Percentiles rank a stretch among this genome's conserved stretches.
These are phyloP conservation scores for Metalampra italica DNA, from an alignment of 2,888 invertebrate species.

Conservation along the genomic window DNA sequence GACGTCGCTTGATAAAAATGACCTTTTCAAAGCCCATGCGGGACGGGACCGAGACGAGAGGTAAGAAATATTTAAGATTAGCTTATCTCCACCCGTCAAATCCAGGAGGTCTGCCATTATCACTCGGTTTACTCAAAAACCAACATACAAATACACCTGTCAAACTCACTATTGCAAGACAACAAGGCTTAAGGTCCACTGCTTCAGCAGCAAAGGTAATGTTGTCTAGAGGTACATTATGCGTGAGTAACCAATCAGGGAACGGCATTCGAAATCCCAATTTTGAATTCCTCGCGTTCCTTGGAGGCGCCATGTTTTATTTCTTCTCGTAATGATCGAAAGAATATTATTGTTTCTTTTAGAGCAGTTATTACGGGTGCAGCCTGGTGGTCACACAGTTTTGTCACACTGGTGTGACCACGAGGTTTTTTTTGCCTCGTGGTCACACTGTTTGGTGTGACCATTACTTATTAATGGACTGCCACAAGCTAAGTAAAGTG, in stretches of 20 bases:
- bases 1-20: not conserved
- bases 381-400: too few relatives aligned
- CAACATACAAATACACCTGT: constrained; percentile 1
- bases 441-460: too few relatives aligned
- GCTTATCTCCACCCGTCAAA: constrained; percentile 8
- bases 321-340: constrained; percentile 23
- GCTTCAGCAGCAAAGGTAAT: not conserved
- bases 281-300: constrained; percentile 27
- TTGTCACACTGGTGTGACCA: too few relatives aligned
- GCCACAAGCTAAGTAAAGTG: too few relatives aligned
- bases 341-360: too few relatives aligned
- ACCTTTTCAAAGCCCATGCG: constrained; percentile 8
- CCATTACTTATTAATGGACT: too few relatives aligned
- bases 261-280: constrained; percentile 23
- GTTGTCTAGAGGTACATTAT: constrained; percentile 16
- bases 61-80: constrained; percentile 16
- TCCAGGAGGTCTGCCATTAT: constrained; percentile 10
- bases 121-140: constrained; percentile 1
- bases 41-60: constrained; percentile 3
- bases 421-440: too few relatives aligned
- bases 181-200: not conserved
- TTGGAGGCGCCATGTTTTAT: constrained; percentile 27
- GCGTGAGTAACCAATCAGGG: constrained; percentile 28
- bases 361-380: too few relatives aligned
- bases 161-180: not conserved